Evolutionary conservation across 2,888 invertebrate genomes (phyloP), one percentile per base, ranked within the genome.

Genomic region (Eupelmus urozonus): DNA sequence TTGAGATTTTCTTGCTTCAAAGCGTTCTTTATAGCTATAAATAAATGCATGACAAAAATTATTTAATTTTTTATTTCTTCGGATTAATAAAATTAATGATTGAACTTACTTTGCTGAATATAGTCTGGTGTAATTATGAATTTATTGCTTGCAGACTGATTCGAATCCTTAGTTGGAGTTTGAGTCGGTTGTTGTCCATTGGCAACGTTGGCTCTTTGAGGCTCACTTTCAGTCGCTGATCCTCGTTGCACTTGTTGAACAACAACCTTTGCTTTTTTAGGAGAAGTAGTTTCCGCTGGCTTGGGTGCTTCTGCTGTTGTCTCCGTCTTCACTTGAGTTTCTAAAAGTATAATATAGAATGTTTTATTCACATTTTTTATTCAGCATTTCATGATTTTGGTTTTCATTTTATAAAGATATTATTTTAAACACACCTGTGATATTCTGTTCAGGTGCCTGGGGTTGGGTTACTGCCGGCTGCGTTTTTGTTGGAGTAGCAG

Each of bases 61-160:
- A 25, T 40, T 34, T 57, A 5, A n/a, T 70, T 55, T 20, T n/a
- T n/a, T n/a, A n/a, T n/a, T n/a, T n/a, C n/a, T n/a, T n/a, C n/a
- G n/a, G n/a, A n/a, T n/a, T n/a, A n/a, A n/a, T n/a, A n/a, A n/a
- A n/a, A n/a, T n/a, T n/a, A n/a, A n/a, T n/a, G n/a, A n/a, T 34
- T 60, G 80, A 90, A 93, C 94, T 93, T 92, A 96, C 97, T 97
- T 93, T 97, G 97, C 89, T 97, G 97, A 84, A 97, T 96, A 87
- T 97, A 97, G 90, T 97, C 96, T 72, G 96, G 96, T 16, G 97
- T 97, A 80, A 97, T 93, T 83, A 96, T 94, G 91, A 97, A 97
- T 90, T 96, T 93, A 85, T 92, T 92, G 51, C 88, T 84, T 70
- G 87, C 84, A 53, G 90, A 85, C 79, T 88, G 86, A 72, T 77